These are phyloP conservation scores for Ylistrum balloti DNA, from an alignment of 1,140 invertebrate genomes.

Conservation along the genomic window DNA sequence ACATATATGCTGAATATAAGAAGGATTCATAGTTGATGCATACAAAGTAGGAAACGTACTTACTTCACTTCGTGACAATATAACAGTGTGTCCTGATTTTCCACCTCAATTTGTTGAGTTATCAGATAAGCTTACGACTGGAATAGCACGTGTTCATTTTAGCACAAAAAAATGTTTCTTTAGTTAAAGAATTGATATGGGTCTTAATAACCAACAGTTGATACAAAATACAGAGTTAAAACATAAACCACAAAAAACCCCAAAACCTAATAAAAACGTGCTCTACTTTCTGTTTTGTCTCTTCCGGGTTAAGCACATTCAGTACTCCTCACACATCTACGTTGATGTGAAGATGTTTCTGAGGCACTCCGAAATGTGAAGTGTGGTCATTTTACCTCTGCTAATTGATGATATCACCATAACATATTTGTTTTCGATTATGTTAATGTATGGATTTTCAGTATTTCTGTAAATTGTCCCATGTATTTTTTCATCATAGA, in stretches of 20 bases:
- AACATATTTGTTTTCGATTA: no score
- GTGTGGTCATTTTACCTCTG: no score
- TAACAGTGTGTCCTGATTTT: not conserved
- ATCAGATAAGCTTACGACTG: not conserved
- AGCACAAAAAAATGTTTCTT: not conserved
- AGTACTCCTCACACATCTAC: not conserved
- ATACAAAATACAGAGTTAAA: not conserved
- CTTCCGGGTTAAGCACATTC: not conserved
- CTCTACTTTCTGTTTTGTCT: conserved; percentile 26
- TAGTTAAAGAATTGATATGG: no score
- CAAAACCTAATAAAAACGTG: not conserved
- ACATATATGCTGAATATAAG: no score
- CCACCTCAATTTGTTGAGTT: not conserved
- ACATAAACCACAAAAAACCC: no score
- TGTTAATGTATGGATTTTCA: no score
- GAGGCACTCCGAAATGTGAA: not conserved
- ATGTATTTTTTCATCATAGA: no score
- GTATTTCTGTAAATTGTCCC: no score
- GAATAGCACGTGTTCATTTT: not conserved
- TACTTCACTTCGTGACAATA: no score
- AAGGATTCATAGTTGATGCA: no score
- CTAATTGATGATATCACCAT: no score
- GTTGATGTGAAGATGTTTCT: not conserved
- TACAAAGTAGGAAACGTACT: no score
- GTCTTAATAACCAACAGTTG: not conserved